Conservation (phyloP, 64 coral and sea anemone genomes). For the Montipora foliosa region DNA sequence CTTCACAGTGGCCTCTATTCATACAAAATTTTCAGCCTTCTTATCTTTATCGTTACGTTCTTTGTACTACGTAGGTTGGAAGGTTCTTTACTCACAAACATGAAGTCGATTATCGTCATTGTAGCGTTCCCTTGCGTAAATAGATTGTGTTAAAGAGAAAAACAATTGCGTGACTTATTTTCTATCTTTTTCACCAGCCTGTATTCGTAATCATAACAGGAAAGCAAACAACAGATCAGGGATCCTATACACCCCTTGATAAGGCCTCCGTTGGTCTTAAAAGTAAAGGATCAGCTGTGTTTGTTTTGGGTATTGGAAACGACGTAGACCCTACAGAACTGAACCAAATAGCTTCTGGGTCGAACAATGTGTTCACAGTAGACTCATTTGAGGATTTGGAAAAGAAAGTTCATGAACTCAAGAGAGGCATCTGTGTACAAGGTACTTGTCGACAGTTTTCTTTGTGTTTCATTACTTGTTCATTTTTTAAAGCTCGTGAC, state of each 20-base stretch:
- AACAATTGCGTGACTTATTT: neutral
- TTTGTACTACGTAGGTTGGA: no score
- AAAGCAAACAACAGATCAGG: slow-evolving; percentile 29
- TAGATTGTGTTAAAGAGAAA: no score
- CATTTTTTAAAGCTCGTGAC: no score
- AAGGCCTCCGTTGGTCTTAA: slow-evolving; percentile 6
- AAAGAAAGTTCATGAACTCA: neutral
- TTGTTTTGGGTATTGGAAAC: slow-evolving; percentile 54
- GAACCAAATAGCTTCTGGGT: slow-evolving; percentile 7
- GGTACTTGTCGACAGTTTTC: neutral
- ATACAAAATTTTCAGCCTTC: no score
- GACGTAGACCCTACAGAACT: neutral
- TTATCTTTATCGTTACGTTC: no score
- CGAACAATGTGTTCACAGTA: slow-evolving; percentile 24
- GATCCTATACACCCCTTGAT: slow-evolving; percentile 7
- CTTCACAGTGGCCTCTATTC: no score
- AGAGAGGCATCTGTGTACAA: neutral
- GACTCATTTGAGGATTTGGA: slow-evolving; percentile 43
- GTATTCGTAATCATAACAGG: slow-evolving; percentile 62
- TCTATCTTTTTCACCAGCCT: slow-evolving; percentile 4
- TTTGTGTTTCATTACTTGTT: no score
- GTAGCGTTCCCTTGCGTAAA: no score
- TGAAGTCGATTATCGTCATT: no score
- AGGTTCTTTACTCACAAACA: no score
- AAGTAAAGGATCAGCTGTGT: slow-evolving; percentile 42